A percentile compares a stretch with the other conserved stretches of the same genome.
phyloP scores from a whole-genome alignment of 2,797 vertebrate species.

The Miichthys miiuy region DNA sequence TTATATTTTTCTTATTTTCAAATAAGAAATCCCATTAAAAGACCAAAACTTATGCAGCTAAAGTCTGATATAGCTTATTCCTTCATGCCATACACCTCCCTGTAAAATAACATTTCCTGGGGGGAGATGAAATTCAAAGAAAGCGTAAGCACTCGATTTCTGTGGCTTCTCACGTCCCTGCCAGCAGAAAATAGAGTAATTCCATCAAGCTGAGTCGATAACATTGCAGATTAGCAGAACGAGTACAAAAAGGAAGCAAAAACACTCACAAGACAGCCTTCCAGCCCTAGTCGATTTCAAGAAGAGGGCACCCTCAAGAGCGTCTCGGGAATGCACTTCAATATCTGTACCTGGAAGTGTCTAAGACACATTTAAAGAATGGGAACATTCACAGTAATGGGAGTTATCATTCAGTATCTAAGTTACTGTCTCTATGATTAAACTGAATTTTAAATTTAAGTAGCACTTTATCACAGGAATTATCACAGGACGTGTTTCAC shows the following conservation, averaged over 20 bases:
- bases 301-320: too few relatives aligned
- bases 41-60: not conserved
- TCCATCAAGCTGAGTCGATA: not conserved
- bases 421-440: not conserved
- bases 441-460: too few relatives aligned
- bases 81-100: not conserved
- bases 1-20: not conserved
- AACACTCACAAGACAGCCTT: not conserved
- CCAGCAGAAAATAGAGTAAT: not conserved
- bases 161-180: not conserved
- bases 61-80: too few relatives aligned
- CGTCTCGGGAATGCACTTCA: not conserved
- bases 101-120: too few relatives aligned
- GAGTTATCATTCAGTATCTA: not conserved
- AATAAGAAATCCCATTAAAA: not conserved
- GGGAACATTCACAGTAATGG: not conserved
- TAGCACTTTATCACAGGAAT: too few relatives aligned
- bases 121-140: not conserved
- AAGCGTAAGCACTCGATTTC: not conserved
- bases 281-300: not conserved
- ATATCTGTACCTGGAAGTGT: not conserved
- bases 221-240: not conserved
- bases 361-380: not conserved
- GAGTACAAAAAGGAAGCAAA: not conserved
- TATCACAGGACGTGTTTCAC: too few relatives aligned